Percentiles rank a stretch among this genome's conserved stretches.
These are phyloP conservation scores for Calephelis perditalis DNA, from an alignment of 2,888 invertebrate genomes.

Conservation along the genomic window DNA sequence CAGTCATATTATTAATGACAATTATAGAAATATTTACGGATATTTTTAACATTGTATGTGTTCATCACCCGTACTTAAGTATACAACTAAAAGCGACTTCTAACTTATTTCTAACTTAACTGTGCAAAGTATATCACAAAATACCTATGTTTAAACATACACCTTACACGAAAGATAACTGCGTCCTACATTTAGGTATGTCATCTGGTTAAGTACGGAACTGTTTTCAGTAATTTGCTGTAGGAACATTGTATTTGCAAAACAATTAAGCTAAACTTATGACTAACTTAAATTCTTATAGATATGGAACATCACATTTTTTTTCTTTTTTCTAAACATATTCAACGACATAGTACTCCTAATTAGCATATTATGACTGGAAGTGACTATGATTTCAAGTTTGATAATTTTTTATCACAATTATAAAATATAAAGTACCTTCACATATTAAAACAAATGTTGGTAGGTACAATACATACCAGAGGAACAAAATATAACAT, in stretches of 20 bases:
- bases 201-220: conserved; percentile 66
- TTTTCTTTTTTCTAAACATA: conserved; percentile 47
- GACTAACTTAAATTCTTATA: conserved; percentile 44
- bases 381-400: conserved; percentile 73
- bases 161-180: conserved; percentile 25
- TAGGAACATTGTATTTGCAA: conserved; percentile 68
- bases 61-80: conserved; percentile 55
- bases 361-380: conserved; percentile 76
- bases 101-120: conserved; percentile 33
- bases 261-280: conserved; percentile 48
- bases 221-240: conserved; percentile 49
- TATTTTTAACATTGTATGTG: conserved; percentile 27
- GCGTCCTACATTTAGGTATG: conserved; percentile 23
- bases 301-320: conserved; percentile 59
- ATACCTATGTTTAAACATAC: conserved; percentile 47
- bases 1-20: conserved; percentile 6
- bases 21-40: conserved; percentile 22
- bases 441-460: conserved; percentile 36
- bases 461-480: conserved; percentile 45
- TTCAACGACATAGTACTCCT: conserved; percentile 60
- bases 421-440: conserved; percentile 67
- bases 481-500: conserved; percentile 56
- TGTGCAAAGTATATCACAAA: conserved; percentile 70
- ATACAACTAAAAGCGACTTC: conserved; percentile 34
- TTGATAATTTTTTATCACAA: conserved; percentile 57